phyloP scores from a whole-genome alignment of 2,113 vertebrate species.

The Butastur rufipennis region DNA sequence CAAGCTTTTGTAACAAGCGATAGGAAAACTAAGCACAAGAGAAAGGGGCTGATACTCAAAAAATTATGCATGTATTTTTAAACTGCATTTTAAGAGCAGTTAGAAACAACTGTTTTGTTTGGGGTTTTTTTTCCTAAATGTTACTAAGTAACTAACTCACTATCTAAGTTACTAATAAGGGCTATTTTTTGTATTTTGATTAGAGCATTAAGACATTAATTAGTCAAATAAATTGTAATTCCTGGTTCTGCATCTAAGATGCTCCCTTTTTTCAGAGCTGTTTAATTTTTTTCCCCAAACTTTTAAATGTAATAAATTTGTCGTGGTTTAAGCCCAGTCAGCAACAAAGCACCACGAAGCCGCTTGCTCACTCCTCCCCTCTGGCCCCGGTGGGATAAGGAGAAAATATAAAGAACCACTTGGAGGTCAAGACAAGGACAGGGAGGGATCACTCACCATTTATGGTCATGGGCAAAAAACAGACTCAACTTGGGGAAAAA shows the following conservation, averaged over 20 bases:
- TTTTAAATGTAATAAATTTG: not conserved
- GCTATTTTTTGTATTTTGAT: not conserved
- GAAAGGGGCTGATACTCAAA: not conserved
- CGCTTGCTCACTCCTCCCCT: too few relatives aligned
- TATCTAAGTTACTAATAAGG: not conserved
- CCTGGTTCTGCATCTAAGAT: not conserved
- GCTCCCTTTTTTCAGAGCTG: not conserved
- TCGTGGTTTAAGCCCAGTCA: too few relatives aligned
- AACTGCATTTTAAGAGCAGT: not conserved
- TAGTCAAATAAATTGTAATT: fast-evolving
- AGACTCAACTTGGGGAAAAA: too few relatives aligned
- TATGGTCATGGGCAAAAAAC: too few relatives aligned
- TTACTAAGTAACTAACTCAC: not conserved
- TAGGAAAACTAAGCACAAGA: not conserved
- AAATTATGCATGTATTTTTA: not conserved
- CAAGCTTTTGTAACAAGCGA: not conserved
- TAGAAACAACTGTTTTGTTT: too few relatives aligned
- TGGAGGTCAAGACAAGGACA: too few relatives aligned
- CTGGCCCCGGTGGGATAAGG: too few relatives aligned
- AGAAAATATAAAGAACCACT: too few relatives aligned
- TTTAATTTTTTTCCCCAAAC: not conserved
- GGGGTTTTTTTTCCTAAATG: not conserved
- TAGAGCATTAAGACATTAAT: not conserved
- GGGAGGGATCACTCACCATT: too few relatives aligned
- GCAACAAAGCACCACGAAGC: too few relatives aligned